These are phyloP conservation scores for Indicator maculatus DNA, from an alignment of 2,113 vertebrate genomes.

Conservation along the genomic window DNA sequence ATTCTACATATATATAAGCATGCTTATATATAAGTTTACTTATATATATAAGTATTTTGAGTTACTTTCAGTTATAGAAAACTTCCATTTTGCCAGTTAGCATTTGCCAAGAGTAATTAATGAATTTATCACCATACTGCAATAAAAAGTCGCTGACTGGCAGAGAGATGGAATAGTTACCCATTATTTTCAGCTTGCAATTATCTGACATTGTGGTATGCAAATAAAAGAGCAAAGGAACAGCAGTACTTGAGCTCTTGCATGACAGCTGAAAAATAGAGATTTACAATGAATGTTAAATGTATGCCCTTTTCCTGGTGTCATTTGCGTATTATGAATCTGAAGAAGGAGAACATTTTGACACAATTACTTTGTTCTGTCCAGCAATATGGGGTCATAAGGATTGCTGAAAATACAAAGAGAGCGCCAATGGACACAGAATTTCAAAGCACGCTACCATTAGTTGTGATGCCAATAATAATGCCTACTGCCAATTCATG, in stretches of 20 bases:
- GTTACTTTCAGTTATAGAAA: not conserved
- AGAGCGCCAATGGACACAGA: not conserved
- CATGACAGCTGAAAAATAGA: not conserved
- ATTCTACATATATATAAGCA: too few relatives aligned
- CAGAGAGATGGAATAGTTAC: not conserved
- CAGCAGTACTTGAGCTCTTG: not conserved
- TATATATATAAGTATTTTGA: not conserved
- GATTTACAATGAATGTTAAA: not conserved
- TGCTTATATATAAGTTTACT: too few relatives aligned
- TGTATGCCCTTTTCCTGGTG: not conserved
- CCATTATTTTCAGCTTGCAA: not conserved
- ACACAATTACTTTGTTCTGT: not conserved
- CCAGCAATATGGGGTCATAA: not conserved
- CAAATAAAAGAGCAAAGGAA: not conserved
- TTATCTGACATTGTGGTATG: not conserved
- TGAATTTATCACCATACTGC: not conserved
- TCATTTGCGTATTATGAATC: not conserved
- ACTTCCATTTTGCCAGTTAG: not conserved
- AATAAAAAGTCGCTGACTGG: not conserved
- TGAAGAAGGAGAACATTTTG: not conserved
- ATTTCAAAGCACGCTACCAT: not conserved
- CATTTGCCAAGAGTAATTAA: not conserved
- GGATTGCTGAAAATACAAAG: not conserved
- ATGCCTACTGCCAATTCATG: not conserved
- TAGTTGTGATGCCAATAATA: not conserved